Percentiles rank a stretch among this genome's conserved stretches.
These are phyloP conservation scores for Lepidocolaptes lacrymiger DNA, from an alignment of 2,797 vertebrate species.

Conservation along the genomic window DNA sequence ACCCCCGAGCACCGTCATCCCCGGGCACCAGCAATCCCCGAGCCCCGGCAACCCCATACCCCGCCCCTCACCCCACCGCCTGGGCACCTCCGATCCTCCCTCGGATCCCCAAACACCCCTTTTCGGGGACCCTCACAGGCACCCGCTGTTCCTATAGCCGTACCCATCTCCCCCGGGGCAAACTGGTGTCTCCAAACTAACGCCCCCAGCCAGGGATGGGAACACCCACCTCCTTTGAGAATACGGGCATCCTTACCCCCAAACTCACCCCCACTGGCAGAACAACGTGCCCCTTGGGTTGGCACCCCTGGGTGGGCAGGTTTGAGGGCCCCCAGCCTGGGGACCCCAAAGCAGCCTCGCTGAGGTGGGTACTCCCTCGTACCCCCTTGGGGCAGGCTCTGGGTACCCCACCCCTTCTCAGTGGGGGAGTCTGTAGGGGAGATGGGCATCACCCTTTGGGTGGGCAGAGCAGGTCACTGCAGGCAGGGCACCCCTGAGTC, in stretches of 20 bases:
- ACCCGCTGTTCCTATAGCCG: too few relatives aligned
- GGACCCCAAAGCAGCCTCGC: neutral
- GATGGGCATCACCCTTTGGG: neutral
- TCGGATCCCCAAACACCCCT: neutral
- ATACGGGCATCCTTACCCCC: neutral
- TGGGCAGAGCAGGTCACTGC: fast-evolving
- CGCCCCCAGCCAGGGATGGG: too few relatives aligned
- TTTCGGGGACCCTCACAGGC: neutral
- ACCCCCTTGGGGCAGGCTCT: neutral
- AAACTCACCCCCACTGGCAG: too few relatives aligned
- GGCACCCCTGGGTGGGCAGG: neutral
- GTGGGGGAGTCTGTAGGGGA: neutral
- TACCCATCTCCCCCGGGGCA: neutral
- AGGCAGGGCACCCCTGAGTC: neutral
- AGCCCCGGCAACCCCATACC: too few relatives aligned
- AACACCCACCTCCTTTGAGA: fast-evolving
- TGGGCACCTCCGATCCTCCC: neutral
- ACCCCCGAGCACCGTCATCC: too few relatives aligned
- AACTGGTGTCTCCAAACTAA: neutral
- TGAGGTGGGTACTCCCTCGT: neutral
- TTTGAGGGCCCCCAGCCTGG: too few relatives aligned
- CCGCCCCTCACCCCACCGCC: too few relatives aligned
- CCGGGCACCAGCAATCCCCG: neutral
- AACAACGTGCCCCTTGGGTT: fast-evolving
- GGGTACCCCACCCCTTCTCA: too few relatives aligned